A percentile compares a stretch with the other conserved stretches of the same genome.
These are phyloP conservation scores for Dufourea novaeangliae DNA, from an alignment of 1,140 invertebrate genomes.

Conservation along the genomic window DNA sequence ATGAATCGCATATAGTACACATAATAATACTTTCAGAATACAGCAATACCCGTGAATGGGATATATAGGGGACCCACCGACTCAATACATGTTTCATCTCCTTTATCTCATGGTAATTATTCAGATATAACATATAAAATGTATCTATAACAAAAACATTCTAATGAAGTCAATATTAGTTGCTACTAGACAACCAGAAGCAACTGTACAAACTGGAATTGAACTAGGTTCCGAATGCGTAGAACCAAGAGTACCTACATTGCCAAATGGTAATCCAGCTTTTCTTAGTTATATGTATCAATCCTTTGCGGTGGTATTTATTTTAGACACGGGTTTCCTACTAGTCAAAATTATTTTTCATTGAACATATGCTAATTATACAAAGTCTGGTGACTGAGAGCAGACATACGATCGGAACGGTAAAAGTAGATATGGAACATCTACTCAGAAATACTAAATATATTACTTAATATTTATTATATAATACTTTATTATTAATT, in stretches of 20 bases:
- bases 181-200: slow-evolving; percentile 70
- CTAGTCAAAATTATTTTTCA: too few relatives aligned
- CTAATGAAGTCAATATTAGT: slow-evolving; percentile 53
- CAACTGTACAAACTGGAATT: slow-evolving; percentile 82
- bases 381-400: too few relatives aligned
- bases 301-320: too few relatives aligned
- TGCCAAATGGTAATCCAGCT: slow-evolving; percentile 72
- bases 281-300: slow-evolving; percentile 10
- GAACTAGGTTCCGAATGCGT: slow-evolving; percentile 85
- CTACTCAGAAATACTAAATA: too few relatives aligned
- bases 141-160: background rate
- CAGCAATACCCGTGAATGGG: slow-evolving; percentile 93
- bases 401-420: too few relatives aligned
- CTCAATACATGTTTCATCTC: slow-evolving; percentile 63
- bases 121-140: background rate
- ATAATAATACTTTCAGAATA: slow-evolving; percentile 85
- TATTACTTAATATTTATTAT: background rate
- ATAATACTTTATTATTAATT: too few relatives aligned
- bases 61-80: slow-evolving; percentile 86
- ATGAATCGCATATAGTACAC: background rate
- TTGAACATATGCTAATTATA: too few relatives aligned
- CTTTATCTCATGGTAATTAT: slow-evolving; percentile 71
- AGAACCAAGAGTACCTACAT: slow-evolving; percentile 74
- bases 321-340: too few relatives aligned
- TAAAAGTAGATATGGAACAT: too few relatives aligned